Conservation (phyloP, 2,888 invertebrate genomes). For the Leptinotarsa haldemani region DNA sequence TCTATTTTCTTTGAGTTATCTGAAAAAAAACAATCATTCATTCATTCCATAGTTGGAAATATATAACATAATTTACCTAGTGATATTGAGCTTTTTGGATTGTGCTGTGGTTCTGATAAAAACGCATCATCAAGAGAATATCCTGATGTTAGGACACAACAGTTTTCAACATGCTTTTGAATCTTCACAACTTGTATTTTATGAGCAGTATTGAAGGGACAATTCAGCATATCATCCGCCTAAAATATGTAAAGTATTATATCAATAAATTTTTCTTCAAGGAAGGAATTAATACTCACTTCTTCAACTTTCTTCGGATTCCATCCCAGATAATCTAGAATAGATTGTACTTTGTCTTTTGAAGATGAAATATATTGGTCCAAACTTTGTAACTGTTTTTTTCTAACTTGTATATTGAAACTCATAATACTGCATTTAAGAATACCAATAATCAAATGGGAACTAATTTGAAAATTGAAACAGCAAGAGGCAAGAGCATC, state of each 20-base stretch:
- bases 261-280: slow-evolving; percentile 19
- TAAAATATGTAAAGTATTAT: slow-evolving; percentile 43
- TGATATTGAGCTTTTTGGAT: slow-evolving; percentile 56
- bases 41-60: neutral
- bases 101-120: slow-evolving; percentile 63
- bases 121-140: slow-evolving; percentile 65
- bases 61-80: slow-evolving; percentile 59
- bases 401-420: slow-evolving; percentile 63
- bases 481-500: too few relatives aligned
- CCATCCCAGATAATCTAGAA: slow-evolving; percentile 61
- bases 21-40: slow-evolving; percentile 54
- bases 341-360: slow-evolving; percentile 59
- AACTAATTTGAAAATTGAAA: too few relatives aligned
- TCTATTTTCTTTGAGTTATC: slow-evolving; percentile 65
- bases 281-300: slow-evolving; percentile 48
- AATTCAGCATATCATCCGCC: slow-evolving; percentile 62
- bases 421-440: slow-evolving; percentile 53
- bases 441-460: too few relatives aligned
- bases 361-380: slow-evolving; percentile 62
- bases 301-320: slow-evolving; percentile 56
- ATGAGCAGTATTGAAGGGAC: slow-evolving; percentile 67
- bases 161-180: slow-evolving; percentile 65
- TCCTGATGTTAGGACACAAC: slow-evolving; percentile 66
- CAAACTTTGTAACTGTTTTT: slow-evolving; percentile 63
- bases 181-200: slow-evolving; percentile 63